Conservation (phyloP, 1,140 invertebrate species). For the Drosophila nikananu region DNA sequence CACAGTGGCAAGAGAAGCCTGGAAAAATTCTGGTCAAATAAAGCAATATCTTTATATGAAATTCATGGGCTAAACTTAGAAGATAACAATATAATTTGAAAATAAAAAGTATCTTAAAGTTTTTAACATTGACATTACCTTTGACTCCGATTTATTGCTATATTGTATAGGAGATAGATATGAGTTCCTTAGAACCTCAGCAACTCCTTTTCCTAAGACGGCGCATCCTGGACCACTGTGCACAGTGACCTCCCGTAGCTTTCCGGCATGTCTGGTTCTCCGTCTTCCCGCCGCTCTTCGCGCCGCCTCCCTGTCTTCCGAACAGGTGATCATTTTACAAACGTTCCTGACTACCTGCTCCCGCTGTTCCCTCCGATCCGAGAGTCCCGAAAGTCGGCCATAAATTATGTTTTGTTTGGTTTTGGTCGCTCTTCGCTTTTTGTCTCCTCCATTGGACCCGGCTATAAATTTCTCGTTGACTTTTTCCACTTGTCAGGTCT, state of each 20-base stretch:
- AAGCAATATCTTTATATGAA: no score
- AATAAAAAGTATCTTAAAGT: no score
- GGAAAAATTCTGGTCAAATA: neutral
- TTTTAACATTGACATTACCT: no score
- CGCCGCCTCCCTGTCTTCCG: slow-evolving; percentile 21
- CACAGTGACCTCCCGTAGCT: slow-evolving; percentile 52
- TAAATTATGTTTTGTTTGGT: slow-evolving; percentile 79
- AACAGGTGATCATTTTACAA: slow-evolving; percentile 81
- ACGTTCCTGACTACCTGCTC: slow-evolving; percentile 69
- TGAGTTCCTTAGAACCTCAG: neutral
- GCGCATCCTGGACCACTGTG: slow-evolving; percentile 32
- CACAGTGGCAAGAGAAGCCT: slow-evolving; percentile 8
- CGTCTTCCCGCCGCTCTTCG: slow-evolving; percentile 8
- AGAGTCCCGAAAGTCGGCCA: slow-evolving; percentile 58
- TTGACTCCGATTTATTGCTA: no score
- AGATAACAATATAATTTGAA: no score
- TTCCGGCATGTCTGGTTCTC: slow-evolving; percentile 33
- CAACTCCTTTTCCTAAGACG: neutral
- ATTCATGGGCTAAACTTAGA: no score
- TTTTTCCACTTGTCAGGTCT: slow-evolving; percentile 59
- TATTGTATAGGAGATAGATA: no score
- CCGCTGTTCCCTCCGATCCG: slow-evolving; percentile 30
- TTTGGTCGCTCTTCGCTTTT: slow-evolving; percentile 23
- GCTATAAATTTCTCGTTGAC: slow-evolving; percentile 69
- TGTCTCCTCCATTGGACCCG: slow-evolving; percentile 40